Percentiles rank a stretch among this genome's conserved stretches.
phyloP scores from a whole-genome alignment of 1,140 invertebrate genomes.

The Micrasema minimum region DNA sequence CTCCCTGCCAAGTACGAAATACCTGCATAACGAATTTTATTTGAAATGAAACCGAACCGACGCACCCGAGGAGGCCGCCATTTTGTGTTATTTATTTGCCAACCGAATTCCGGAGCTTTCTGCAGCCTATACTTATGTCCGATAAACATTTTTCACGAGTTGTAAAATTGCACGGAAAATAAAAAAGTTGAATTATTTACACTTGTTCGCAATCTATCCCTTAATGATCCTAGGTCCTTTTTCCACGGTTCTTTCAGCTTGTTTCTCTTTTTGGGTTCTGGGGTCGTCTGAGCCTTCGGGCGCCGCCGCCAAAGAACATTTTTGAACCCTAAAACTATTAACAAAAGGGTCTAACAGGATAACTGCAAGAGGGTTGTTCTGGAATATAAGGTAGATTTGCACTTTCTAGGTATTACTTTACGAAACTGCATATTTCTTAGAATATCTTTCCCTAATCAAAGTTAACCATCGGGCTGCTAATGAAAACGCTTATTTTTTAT shows the following conservation, averaged over 20 bases:
- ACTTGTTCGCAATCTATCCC: too few species aligned
- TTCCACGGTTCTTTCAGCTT: not conserved
- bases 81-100: constrained; percentile 34
- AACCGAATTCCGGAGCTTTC: constrained; percentile 32
- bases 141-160: not conserved
- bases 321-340: constrained; percentile 34
- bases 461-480: too few species aligned
- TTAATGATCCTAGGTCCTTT: not conserved
- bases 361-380: constrained; percentile 30
- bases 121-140: constrained; percentile 18
- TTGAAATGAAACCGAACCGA: constrained; percentile 33
- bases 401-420: constrained; percentile 14
- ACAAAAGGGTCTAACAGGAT: constrained; percentile 31
- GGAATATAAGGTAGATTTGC: constrained; percentile 10
- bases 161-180: not conserved
- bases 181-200: too few species aligned
- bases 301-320: constrained; percentile 29
- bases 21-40: constrained; percentile 36
- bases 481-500: not conserved
- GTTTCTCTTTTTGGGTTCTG: not conserved
- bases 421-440: constrained; percentile 6
- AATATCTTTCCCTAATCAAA: constrained; percentile 2
- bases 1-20: constrained; percentile 21
- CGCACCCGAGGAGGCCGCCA: constrained; percentile 15
- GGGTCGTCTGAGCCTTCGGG: constrained; percentile 20